A percentile compares a stretch with the other conserved stretches of the same genome.
Evolutionary conservation across 2,797 vertebrate species (phyloP).

Genomic region (Micrastur ruficollis): DNA sequence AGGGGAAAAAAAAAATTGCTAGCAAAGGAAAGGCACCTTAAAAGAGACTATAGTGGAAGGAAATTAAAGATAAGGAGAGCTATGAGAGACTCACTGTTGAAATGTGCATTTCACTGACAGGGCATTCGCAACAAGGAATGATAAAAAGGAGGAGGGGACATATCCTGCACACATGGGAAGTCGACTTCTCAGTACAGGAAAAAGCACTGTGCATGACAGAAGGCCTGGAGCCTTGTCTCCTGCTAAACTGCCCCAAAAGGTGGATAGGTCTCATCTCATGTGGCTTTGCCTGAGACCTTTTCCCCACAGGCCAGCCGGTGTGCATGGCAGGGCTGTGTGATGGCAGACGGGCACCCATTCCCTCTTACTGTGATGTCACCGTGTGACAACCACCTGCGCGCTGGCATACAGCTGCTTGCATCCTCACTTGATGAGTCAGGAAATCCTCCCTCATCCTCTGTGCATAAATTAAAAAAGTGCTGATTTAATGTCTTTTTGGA

Average conservation of each 20-base stretch:
- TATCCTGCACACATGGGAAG: neutral
- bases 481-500: slow-evolving; percentile 3
- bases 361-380: neutral
- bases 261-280: rapidly evolving
- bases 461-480: neutral
- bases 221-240: neutral
- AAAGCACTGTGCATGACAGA: neutral
- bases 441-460: neutral
- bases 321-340: neutral
- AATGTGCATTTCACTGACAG: slow-evolving; percentile 17
- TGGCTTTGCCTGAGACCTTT: neutral
- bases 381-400: neutral
- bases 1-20: neutral
- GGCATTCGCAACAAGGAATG: neutral
- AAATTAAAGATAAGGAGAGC: slow-evolving; percentile 61
- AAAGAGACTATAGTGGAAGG: slow-evolving; percentile 34
- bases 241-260: neutral
- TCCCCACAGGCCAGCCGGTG: rapidly evolving
- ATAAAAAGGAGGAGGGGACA: slow-evolving; percentile 17
- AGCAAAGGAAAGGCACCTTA: neutral
- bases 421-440: neutral
- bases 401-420: neutral
- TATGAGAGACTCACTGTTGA: slow-evolving; percentile 17
- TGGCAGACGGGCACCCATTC: neutral
- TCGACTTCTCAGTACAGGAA: neutral